Conservation (phyloP, 2,888 invertebrate genomes). For the Pocota personata region DNA sequence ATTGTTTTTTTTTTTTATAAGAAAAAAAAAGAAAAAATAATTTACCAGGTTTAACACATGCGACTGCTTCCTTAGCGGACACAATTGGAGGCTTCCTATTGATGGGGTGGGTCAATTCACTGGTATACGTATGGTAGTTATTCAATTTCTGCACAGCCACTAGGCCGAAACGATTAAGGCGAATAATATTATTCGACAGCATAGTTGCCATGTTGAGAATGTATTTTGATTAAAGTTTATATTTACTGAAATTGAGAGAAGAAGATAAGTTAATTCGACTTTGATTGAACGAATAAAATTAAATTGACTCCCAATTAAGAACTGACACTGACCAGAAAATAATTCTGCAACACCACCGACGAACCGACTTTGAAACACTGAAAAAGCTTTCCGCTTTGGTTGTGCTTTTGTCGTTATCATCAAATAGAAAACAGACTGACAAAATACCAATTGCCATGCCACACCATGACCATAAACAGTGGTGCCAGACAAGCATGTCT, state of each 20-base stretch:
- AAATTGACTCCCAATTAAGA: conserved; percentile 1
- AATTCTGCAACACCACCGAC: conserved; percentile 24
- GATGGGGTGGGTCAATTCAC: conserved; percentile 91
- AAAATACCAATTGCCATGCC: background rate
- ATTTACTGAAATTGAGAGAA: conserved; percentile 40
- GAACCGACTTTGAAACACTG: conserved; percentile 46
- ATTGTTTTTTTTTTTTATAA: conserved; percentile 6
- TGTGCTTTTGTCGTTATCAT: background rate
- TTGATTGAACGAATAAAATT: background rate
- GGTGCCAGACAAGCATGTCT: background rate
- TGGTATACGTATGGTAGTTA: conserved; percentile 89
- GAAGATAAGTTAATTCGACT: background rate
- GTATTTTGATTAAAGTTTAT: background rate
- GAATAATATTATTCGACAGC: conserved; percentile 62
- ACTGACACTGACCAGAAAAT: background rate
- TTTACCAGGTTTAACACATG: conserved; percentile 91
- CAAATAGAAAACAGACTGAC: background rate
- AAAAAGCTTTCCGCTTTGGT: background rate
- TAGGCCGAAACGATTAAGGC: conserved; percentile 54
- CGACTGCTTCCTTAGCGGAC: conserved; percentile 90
- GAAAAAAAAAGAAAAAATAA: conserved; percentile 40
- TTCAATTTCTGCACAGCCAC: conserved; percentile 76
- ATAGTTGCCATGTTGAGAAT: conserved; percentile 64
- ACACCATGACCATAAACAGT: background rate
- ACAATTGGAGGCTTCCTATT: conserved; percentile 89